These are phyloP conservation scores for Peromyscus aztecus DNA, from an alignment of 2,797 vertebrate genomes.

Conservation along the genomic window DNA sequence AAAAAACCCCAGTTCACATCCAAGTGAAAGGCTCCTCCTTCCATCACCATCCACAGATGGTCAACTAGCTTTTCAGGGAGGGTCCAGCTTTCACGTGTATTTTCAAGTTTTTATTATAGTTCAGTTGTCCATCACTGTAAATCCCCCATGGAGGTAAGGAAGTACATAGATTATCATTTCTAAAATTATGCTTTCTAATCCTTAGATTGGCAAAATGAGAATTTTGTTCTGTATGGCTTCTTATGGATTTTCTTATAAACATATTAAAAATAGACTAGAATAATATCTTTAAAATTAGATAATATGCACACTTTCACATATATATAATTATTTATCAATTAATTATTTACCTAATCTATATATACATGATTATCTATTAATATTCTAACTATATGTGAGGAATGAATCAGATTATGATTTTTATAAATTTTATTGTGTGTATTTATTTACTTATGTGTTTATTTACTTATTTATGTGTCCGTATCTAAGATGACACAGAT, in stretches of 20 bases:
- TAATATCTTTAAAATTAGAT: not conserved
- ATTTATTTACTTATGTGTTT: not conserved
- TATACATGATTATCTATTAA: not conserved
- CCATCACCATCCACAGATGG: accelerated
- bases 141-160: not conserved
- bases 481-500: not conserved
- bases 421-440: not conserved
- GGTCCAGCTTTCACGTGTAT: not conserved
- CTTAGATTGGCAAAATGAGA: not conserved
- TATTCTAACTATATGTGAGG: not conserved
- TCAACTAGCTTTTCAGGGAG: not conserved
- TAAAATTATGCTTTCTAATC: not conserved
- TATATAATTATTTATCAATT: not conserved
- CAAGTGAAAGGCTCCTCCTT: not conserved
- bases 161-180: not conserved
- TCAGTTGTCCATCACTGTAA: not conserved
- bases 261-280: not conserved
- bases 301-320: not conserved
- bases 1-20: not conserved
- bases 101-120: not conserved
- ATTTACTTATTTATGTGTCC: not conserved
- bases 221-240: not conserved
- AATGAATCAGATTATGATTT: not conserved
- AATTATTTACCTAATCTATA: not conserved
- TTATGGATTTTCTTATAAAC: not conserved